phyloP scores from a whole-genome alignment of 2,113 vertebrate genomes.

The Malurus alboscapulatus region DNA sequence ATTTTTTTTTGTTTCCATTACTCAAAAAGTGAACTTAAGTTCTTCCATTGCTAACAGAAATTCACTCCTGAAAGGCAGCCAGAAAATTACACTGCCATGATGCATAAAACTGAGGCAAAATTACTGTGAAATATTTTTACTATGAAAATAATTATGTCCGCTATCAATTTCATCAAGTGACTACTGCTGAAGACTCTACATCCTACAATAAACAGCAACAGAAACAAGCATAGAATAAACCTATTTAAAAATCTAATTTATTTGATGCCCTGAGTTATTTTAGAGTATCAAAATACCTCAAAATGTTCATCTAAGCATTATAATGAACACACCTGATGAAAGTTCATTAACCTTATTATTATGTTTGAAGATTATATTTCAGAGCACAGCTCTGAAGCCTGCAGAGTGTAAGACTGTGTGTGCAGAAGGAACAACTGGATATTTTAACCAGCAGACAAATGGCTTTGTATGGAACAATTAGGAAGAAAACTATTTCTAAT shows the following conservation, averaged over 20 bases:
- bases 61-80: neutral
- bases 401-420: neutral
- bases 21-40: neutral
- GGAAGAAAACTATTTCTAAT: neutral
- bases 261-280: neutral
- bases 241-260: constrained; percentile 24
- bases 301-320: neutral
- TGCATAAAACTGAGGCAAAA: constrained; percentile 20
- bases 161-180: constrained; percentile 20
- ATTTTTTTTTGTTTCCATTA: neutral
- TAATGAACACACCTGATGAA: neutral
- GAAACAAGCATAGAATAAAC: neutral
- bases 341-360: constrained; percentile 2
- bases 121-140: constrained; percentile 25
- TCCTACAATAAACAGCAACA: constrained; percentile 15
- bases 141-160: constrained; percentile 22
- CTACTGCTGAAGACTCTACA: neutral
- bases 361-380: neutral
- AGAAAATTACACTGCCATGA: constrained; percentile 6
- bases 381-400: neutral
- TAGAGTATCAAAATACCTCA: neutral
- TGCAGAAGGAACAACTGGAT: neutral
- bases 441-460: neutral
- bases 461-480: neutral
- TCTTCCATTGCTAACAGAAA: constrained; percentile 8